Evolutionary conservation across 64 coral and sea anemone genomes (phyloP).

Genomic region (Montipora efflorescens): DNA sequence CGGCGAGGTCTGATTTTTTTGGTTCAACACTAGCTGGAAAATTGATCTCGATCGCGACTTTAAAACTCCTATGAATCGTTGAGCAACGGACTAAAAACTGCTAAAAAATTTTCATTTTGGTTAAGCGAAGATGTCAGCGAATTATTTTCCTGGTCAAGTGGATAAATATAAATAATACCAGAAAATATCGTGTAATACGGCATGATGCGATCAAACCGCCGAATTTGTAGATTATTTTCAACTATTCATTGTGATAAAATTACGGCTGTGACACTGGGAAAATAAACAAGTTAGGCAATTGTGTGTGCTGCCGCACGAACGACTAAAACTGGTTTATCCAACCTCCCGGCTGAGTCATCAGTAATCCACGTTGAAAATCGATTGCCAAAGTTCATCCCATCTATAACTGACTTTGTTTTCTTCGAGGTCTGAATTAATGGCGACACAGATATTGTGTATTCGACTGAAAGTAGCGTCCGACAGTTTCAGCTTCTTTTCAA

Average conservation of each 20-base stretch:
- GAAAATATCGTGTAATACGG: not conserved
- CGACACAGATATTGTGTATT: too few relatives aligned
- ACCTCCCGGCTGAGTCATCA: too few relatives aligned
- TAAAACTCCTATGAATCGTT: not conserved
- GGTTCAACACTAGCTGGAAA: not conserved
- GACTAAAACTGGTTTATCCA: not conserved
- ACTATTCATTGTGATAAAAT: not conserved
- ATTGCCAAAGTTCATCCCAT: too few relatives aligned
- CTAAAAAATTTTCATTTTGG: not conserved
- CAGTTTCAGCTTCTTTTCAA: not conserved
- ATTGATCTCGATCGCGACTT: not conserved
- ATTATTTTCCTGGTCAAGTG: not conserved
- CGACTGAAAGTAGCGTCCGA: not conserved
- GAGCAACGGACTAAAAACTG: not conserved
- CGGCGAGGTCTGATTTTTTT: too few relatives aligned
- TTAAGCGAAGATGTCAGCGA: not conserved
- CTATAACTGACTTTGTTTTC: too few relatives aligned
- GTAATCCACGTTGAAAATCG: too few relatives aligned
- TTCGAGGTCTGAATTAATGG: too few relatives aligned
- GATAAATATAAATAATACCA: not conserved
- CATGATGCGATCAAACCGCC: not conserved
- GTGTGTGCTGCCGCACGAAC: not conserved
- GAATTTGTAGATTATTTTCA: not conserved
- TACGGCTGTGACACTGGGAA: not conserved
- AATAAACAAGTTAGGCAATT: not conserved